phyloP scores from a whole-genome alignment of 2,888 invertebrate species.

The Melipona beecheii region DNA sequence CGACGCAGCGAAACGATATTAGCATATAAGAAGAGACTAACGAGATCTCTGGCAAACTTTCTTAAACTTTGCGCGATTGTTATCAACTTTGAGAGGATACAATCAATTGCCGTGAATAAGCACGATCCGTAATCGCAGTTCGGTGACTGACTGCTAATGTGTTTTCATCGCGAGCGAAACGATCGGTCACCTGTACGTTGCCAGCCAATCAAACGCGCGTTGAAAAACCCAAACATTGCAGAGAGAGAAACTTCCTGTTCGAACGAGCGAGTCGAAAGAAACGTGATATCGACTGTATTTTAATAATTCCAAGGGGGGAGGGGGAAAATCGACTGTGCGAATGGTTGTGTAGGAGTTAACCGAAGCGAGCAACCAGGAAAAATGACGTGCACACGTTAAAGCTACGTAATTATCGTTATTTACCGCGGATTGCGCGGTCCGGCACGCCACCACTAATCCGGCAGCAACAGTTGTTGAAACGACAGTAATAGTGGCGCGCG shows the following conservation, averaged over 20 bases:
- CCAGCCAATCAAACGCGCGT: too few relatives aligned
- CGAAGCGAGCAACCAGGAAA: slow-evolving; percentile 7
- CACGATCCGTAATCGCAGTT: not conserved
- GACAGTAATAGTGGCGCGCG: slow-evolving; percentile 52
- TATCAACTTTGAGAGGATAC: not conserved
- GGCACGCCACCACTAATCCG: slow-evolving; percentile 52
- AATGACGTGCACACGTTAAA: slow-evolving; percentile 26
- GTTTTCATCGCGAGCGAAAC: not conserved
- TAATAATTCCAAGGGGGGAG: not conserved
- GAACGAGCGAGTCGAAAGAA: too few relatives aligned
- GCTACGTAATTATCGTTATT: slow-evolving; percentile 50
- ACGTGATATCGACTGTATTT: not conserved
- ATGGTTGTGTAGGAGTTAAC: not conserved
- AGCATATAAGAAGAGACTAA: too few relatives aligned
- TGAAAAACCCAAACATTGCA: not conserved
- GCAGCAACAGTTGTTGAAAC: slow-evolving; percentile 66
- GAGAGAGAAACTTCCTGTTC: not conserved
- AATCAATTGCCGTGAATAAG: not conserved
- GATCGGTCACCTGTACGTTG: not conserved
- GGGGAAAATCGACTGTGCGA: not conserved
- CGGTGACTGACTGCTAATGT: not conserved
- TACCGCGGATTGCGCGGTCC: slow-evolving; percentile 32
- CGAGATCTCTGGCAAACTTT: not conserved
- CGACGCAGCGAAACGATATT: too few relatives aligned
- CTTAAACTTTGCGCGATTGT: not conserved